Base-by-base conservation (phyloP, 64 coral and sea anemone genomes). In the Dendronephthya gigantea region DNA sequence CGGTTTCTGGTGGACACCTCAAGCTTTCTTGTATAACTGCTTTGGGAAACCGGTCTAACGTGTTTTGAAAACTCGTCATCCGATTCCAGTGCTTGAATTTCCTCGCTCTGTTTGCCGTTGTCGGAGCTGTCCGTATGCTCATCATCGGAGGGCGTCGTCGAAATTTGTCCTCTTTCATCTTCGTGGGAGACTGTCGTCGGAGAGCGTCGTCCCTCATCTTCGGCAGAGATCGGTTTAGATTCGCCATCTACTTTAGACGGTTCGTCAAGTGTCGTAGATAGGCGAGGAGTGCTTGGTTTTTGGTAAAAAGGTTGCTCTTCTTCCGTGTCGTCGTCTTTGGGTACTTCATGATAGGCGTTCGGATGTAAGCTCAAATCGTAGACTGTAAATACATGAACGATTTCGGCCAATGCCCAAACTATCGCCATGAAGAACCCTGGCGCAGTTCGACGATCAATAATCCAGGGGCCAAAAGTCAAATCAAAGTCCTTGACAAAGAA, bases 401-500 rank as follows among this genome's bases (percentile, higher is more conserved):
- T 15, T 39, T 79, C 27, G 2, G 36, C 72, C 11, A 79, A 9
- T 16, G 2, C 0, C 72, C 72, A 79, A 0, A 79, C 72, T 29
- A 79, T 79, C 11, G 72, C 72, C 72, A 79, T 79, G 22, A 79
- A 79, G 30, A 79, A 79, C 7, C 72, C 72, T 6, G 72, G 72
- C 72, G 72, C 72, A 29, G 72, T 79, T 9, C 36, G 25, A 7
- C 15, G 13, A 29, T 79, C 36, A 9, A 79, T 79, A 5, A 36
- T 17, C 72, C 72, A 79, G 6, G 72, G 72, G 2, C 72, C 72
- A 39, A 79, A 79, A 34, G 31, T 79, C 72, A 79, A 35, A 29
- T 79, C 72, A 39, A 79, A 79, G 15, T 34, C 36, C 22, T 79
- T 31, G 27, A 79, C 36, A 35, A 79, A 79, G 72, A 79, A 79